phyloP scores from a whole-genome alignment of 1,140 invertebrate species.

The Rhizoglyphus robini region DNA sequence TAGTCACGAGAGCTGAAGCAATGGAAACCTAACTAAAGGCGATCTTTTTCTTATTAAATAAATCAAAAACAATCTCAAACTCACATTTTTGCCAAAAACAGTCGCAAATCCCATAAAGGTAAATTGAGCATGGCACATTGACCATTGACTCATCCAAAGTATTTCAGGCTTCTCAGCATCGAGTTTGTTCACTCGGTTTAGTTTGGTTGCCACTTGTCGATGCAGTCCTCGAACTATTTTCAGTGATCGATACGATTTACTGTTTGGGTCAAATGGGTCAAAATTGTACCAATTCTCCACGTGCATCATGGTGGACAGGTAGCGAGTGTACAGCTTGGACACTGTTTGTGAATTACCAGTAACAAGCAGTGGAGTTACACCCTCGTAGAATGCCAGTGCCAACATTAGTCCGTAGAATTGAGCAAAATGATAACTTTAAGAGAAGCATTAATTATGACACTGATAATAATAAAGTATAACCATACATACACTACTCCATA shows the following conservation, averaged over 20 bases:
- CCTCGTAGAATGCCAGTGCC: not conserved
- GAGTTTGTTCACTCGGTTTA: constrained; percentile 37
- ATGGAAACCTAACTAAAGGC: constrained; percentile 48
- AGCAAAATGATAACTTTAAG: not conserved
- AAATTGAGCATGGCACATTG: constrained; percentile 56
- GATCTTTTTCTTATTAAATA: constrained; percentile 40
- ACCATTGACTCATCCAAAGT: constrained; percentile 48
- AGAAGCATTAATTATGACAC: not conserved
- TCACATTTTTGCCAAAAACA: constrained; percentile 41
- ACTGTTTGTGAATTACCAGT: constrained; percentile 38
- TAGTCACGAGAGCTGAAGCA: constrained; percentile 42
- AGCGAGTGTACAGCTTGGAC: constrained; percentile 53
- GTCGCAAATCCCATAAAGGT: constrained; percentile 61
- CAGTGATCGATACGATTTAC: constrained; percentile 36
- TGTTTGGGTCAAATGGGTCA: constrained; percentile 40
- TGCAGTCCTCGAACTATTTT: constrained; percentile 38
- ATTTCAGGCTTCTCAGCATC: constrained; percentile 20
- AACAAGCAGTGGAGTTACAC: constrained; percentile 35
- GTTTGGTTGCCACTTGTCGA: constrained; percentile 29
- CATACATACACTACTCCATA: not conserved
- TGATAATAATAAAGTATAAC: not conserved
- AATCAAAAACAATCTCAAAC: not conserved
- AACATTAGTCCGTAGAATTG: not conserved
- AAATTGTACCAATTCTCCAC: constrained; percentile 57
- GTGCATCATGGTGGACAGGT: constrained; percentile 55